Evolutionary conservation across 2,888 invertebrate species (phyloP), one percentile per base, ranked within the genome.

Genomic region (Oligia fasciuncula): DNA sequence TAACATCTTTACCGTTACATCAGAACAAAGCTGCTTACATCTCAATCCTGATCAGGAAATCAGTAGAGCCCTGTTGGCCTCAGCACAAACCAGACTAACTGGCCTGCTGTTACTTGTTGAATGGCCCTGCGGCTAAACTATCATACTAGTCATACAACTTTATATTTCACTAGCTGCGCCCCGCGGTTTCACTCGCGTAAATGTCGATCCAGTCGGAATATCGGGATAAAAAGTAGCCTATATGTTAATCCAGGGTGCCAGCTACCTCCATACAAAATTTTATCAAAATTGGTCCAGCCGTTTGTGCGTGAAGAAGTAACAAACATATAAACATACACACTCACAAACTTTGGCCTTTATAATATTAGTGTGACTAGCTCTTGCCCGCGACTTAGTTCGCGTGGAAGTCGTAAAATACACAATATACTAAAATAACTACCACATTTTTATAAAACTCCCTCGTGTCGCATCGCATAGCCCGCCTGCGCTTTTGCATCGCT

Each of bases 1-100:
- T n/a, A 19, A 60, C 43, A 60, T 51, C 17, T 71, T 19, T 71
- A 72, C 63, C 54, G 74, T 80, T 62, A 51, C 40, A 14, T 62
- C 14, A 63, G 40, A 72, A 66, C 63, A 74, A 62, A 73, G 49
- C 40, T 49, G 51, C 63, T 73, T 63, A 72, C 62, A 51, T 76
- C 49, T 72, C 49, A 69, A 69, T 46, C 11, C n/a, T 79, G 63
- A 86, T 78, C 84, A 88, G 79, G 88, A 86, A 87, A 81, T 83
- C 65, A 71, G 68, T 70, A 14, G 46, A 35, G 66, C 54, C 73
- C 23, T 43, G 78, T 77, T 74, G 81, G 71, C 76, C 85, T 87
- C 73, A 76, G n/a, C 8, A 40, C 17, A 81, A 84, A 87, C 85
- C 75, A 23, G 85, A 68, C 73, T 49, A 62, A 87, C 85, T 65